Evolutionary conservation across 2,113 vertebrate species (phyloP).

Genomic region (Pristiophorus japonicus): DNA sequence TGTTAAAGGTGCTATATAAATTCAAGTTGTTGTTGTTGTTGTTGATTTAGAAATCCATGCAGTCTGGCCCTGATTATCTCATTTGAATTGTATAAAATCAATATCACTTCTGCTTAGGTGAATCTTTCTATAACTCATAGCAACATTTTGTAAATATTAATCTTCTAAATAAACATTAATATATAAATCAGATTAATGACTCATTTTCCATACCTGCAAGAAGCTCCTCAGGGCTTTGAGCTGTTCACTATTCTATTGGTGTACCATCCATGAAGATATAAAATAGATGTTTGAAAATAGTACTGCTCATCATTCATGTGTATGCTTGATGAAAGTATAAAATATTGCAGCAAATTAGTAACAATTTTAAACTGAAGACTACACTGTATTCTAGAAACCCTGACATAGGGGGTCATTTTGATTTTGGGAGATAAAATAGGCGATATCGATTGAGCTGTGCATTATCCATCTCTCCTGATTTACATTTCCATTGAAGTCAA

Average conservation of each 20-base stretch:
- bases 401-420: neutral
- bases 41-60: neutral
- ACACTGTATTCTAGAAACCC: too few species aligned
- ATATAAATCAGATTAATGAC: neutral
- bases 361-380: neutral
- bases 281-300: neutral
- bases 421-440: neutral
- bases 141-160: neutral
- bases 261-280: neutral
- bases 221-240: neutral
- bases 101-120: neutral
- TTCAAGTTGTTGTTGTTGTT: too few species aligned
- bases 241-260: neutral
- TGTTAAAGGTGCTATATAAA: too few species aligned
- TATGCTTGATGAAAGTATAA: neutral
- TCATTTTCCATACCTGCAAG: neutral
- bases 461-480: neutral
- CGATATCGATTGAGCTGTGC: neutral
- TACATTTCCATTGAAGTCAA: neutral
- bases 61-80: neutral
- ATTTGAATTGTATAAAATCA: neutral
- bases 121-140: neutral
- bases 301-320: neutral
- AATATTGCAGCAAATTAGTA: neutral
- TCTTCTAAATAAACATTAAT: neutral